phyloP scores from a whole-genome alignment of 2,888 invertebrate species.

The Ochlodes sylvanus region DNA sequence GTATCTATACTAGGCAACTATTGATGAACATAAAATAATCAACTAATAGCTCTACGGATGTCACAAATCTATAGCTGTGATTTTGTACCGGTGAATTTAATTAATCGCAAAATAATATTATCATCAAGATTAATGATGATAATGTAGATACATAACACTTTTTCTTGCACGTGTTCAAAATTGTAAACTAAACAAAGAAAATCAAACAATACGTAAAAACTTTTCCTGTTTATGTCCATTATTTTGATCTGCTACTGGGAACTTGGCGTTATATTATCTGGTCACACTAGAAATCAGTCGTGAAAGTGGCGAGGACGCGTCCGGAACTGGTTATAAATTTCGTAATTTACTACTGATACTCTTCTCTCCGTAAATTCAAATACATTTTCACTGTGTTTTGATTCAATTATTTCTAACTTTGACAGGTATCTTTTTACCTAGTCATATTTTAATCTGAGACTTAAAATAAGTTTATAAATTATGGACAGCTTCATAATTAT shows the following conservation, averaged over 20 bases:
- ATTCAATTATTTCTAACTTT: background rate
- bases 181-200: background rate
- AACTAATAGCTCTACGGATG: no score
- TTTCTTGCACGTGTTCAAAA: background rate
- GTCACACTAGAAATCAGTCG: constrained; percentile 69
- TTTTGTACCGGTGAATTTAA: no score
- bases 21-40: no score
- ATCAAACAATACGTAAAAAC: background rate
- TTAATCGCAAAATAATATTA: no score
- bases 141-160: no score
- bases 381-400: constrained; percentile 25
- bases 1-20: no score
- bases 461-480: no score
- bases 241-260: constrained; percentile 7
- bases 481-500: no score
- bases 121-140: no score
- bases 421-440: no score
- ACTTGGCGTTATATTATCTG: constrained; percentile 43
- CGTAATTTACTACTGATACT: constrained; percentile 56
- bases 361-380: constrained; percentile 38
- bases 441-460: no score
- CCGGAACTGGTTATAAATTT: constrained; percentile 67
- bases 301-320: constrained; percentile 73
- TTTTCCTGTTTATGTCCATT: background rate
- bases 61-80: no score